Conservation (phyloP, 2,113 vertebrate species). For the Corythoichthys intestinalis region DNA sequence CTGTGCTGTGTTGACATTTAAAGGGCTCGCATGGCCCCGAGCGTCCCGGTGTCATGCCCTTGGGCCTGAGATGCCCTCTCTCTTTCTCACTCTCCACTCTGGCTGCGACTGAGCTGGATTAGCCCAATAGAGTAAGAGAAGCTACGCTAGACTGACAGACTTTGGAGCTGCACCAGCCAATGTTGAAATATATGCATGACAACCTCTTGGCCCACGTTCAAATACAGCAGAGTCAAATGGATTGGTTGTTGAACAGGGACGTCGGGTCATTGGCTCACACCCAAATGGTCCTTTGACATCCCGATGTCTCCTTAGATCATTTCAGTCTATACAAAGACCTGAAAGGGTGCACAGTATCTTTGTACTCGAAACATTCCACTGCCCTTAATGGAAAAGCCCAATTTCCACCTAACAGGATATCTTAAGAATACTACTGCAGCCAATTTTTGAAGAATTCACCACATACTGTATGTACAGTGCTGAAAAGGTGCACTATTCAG, state of each 20-base stretch:
- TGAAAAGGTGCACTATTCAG: background rate
- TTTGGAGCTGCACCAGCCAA: constrained; percentile 30
- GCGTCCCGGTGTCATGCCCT: constrained; percentile 69
- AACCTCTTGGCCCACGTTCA: constrained; percentile 50
- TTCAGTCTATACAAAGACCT: background rate
- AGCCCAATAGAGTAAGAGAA: constrained; percentile 52
- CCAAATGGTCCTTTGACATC: constrained; percentile 3
- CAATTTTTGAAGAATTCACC: background rate
- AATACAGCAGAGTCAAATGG: constrained; percentile 37
- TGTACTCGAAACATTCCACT: background rate
- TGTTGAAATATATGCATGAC: constrained; percentile 48
- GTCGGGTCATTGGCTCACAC: constrained; percentile 23
- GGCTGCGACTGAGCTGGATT: constrained; percentile 51
- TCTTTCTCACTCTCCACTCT: constrained; percentile 23
- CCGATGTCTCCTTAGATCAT: background rate
- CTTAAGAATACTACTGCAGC: background rate
- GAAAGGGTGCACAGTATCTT: background rate
- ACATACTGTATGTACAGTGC: background rate
- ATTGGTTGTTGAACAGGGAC: constrained; percentile 28
- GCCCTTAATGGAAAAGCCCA: background rate
- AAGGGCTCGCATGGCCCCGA: constrained; percentile 73
- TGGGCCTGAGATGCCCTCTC: constrained; percentile 69
- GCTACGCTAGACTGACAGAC: constrained; percentile 53
- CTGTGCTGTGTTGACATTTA: constrained; percentile 73
- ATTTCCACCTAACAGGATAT: background rate